Evolutionary conservation across 1,140 invertebrate genomes (phyloP), one percentile per base, ranked within the genome.

Genomic region (Sycophaga agraensis): DNA sequence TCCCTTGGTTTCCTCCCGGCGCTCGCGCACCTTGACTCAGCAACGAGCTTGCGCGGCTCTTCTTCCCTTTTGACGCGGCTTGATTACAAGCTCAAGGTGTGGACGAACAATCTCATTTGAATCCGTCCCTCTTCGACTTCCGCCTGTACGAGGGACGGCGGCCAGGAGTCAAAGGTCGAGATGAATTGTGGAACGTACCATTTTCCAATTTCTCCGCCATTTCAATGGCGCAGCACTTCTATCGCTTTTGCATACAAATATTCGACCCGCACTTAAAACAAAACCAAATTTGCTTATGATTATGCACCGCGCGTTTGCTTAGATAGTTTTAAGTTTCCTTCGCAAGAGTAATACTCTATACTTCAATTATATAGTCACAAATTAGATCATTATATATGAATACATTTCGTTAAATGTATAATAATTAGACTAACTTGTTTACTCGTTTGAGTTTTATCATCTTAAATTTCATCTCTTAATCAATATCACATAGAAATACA

Each of bases 101-200:
- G 55, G 61, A 57, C 55, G 61, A 63, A 63, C 61, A 63, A 57
- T 63, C 54, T 63, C 54, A 63, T 63, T 63, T 63, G 55, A 57
- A 63, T 63, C 53, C 49, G 37, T 57, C 48, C 61, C 54, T 63
- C 55, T 57, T 63, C 49, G 48, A 50, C 39, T 51, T 60, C 49
- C 49, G 26, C 48, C 42, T 24, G 28, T n/a, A 17, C 35, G 4
- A 37, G 34, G 28, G 34, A 49, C 26, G 16, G 26, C 7, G 17
- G 2, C 46, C 8, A 42, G 37, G 28, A 12, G 14, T 31, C 17
- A 43, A 50, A 59, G 46, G 17, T 40, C 22, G 46, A 59, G 57
- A 59, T 31, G 37, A 50, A 50, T 37, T 22, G 35, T 50, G 31
- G 42, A 53, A 51, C 40, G 48, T 53, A 53, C 48, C 58, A 51